Base-by-base conservation (phyloP, 2,113 vertebrate species). In the Campylorhamphus procurvoides region DNA sequence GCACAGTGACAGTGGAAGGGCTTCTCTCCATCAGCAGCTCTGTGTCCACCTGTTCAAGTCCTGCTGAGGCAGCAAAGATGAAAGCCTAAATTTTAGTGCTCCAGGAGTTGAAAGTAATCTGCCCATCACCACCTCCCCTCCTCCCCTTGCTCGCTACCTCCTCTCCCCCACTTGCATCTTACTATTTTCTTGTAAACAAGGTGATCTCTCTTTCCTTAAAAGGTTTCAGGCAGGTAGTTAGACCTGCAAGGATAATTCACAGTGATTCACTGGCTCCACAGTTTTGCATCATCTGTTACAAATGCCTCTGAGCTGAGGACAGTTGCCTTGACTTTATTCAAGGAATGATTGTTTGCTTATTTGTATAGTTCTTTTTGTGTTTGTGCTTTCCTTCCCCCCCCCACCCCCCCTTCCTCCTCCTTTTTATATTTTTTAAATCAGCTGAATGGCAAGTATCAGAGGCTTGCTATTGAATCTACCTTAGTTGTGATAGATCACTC, bases 251-350 rank as follows among this genome's bases (percentile, higher is more conserved):
- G 63, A 28, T 83, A 63, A 84, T 76, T 82, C 37, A 13, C 16
- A 31, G 3, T 25, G 27, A 76, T 73, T 76, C 60, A 22, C 49
- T 59, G 0, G 1, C n/a, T 49, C 17, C 62, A 59, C 73, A 58
- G 50, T 90, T 96, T 53, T 76, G n/a, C 5, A 1, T 71, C 0
- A 0, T 69, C 24, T 80, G 1, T 87, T 88, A 50, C 42, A 69
- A 47, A 58, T 1, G 7, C 35, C 64, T 86, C 47, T 47, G 35
- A 84, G 59, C 56, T 0, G 3, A 85, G 56, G 75, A 73, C 79
- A 16, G 59, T 88, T 84, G 64, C 67, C 91, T 93, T 94, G 84
- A 91, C 79, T 97, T 88, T 67, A 63, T 39, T 77, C 35, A 47
- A 31, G 35, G 18, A 85, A 80, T 20, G 29, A 76, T 80, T 76